phyloP scores from a whole-genome alignment of 1,140 invertebrate genomes.

The Coenobita brevimanus region DNA sequence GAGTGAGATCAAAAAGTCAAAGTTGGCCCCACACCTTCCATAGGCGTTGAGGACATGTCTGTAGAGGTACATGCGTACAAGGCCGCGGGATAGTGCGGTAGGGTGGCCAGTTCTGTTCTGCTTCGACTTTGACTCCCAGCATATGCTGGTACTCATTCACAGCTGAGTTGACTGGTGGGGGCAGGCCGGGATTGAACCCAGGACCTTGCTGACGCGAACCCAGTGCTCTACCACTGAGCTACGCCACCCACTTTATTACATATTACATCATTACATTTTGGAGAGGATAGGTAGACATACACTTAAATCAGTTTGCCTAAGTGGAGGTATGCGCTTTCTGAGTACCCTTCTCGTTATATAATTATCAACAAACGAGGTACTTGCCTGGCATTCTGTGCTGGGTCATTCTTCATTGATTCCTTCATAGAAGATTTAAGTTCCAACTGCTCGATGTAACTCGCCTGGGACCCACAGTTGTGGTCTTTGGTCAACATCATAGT shows the following conservation, averaged over 20 bases:
- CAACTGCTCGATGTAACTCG: conserved; percentile 14
- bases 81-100: too few species aligned
- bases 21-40: too few species aligned
- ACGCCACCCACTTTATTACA: not conserved
- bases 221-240: not conserved
- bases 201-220: conserved; percentile 1
- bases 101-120: not conserved
- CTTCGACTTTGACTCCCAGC: not conserved
- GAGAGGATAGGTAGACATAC: too few species aligned
- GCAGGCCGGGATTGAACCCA: not conserved
- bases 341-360: not conserved
- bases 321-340: not conserved
- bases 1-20: too few species aligned
- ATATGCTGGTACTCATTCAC: not conserved
- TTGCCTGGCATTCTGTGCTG: conserved; percentile 7
- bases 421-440: conserved; percentile 11
- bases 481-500: not conserved
- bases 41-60: too few species aligned
- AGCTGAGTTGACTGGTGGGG: not conserved
- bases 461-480: conserved; percentile 16
- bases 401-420: conserved; percentile 19
- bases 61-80: too few species aligned
- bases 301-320: too few species aligned
- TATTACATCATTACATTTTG: not conserved
- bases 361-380: not conserved